Evolutionary conservation across 2,797 vertebrate species (phyloP).

Genomic region (Champsocephalus esox): DNA sequence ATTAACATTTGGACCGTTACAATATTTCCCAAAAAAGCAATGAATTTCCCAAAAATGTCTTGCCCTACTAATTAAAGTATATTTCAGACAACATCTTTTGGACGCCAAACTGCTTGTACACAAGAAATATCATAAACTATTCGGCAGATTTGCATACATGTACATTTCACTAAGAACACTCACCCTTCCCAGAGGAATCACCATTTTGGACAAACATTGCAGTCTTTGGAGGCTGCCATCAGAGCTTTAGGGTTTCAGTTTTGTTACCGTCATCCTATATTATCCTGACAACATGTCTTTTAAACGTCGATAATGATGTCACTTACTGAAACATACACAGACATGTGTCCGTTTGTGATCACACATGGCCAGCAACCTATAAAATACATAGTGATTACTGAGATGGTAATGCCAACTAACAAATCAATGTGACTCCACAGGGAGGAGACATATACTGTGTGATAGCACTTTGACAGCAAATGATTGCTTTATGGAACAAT

Average conservation of each 20-base stretch:
- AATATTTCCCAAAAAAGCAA: not conserved
- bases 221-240: not conserved
- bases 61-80: not conserved
- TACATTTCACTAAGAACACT: not conserved
- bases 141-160: not conserved
- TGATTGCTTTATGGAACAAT: not conserved
- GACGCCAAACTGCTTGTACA: not conserved
- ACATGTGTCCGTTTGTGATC: not conserved
- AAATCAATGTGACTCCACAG: conserved; percentile 4
- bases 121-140: not conserved
- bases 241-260: not conserved
- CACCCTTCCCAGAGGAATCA: not conserved
- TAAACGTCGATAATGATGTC: not conserved
- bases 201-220: not conserved
- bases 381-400: conserved; percentile 1
- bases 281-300: not conserved
- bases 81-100: not conserved
- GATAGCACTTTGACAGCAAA: not conserved
- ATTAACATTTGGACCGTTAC: not conserved
- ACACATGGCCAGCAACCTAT: not conserved
- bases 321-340: not conserved
- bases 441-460: not conserved
- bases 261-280: not conserved
- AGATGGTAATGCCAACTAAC: not conserved
- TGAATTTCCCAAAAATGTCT: not conserved